phyloP scores from a whole-genome alignment of 1,140 invertebrate genomes.

The Contarinia nasturtii region DNA sequence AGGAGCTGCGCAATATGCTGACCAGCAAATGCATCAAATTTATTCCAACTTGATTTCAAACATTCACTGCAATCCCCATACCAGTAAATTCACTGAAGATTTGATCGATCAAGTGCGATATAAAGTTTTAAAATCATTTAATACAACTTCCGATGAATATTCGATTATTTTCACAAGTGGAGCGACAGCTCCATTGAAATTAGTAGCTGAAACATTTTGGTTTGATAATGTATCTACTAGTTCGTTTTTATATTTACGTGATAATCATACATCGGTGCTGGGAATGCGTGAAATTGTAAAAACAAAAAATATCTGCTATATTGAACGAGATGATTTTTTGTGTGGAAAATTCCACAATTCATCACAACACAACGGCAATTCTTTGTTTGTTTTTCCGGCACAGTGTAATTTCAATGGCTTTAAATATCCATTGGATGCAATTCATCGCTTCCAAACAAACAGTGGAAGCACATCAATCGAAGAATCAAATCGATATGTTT shows the following conservation, averaged over 20 bases:
- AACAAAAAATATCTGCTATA: conserved; percentile 28
- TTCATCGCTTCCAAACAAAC: conserved; percentile 41
- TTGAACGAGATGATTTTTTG: conserved; percentile 30
- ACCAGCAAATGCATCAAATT: conserved; percentile 48
- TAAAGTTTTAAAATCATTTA: conserved; percentile 70
- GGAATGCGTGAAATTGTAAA: conserved; percentile 60
- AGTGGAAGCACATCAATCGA: conserved; percentile 27
- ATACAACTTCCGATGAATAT: conserved; percentile 63
- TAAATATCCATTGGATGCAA: conserved; percentile 67
- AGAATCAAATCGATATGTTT: conserved; percentile 48
- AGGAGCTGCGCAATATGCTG: conserved; percentile 66
- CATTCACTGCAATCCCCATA: conserved; percentile 80
- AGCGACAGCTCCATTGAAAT: conserved; percentile 65
- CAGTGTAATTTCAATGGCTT: conserved; percentile 89
- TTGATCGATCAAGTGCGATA: conserved; percentile 61
- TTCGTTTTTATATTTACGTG: conserved; percentile 59
- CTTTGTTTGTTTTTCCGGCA: conserved; percentile 72
- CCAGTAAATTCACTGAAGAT: conserved; percentile 56
- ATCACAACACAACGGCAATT: conserved; percentile 21
- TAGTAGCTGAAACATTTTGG: conserved; percentile 64
- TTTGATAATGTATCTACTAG: conserved; percentile 24
- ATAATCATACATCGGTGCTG: conserved; percentile 90
- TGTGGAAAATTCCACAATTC: conserved; percentile 7
- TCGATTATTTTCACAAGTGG: conserved; percentile 80
- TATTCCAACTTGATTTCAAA: conserved; percentile 41